These are phyloP conservation scores for Drosophila paramelanica DNA, from an alignment of 2,888 invertebrate species.

Conservation along the genomic window DNA sequence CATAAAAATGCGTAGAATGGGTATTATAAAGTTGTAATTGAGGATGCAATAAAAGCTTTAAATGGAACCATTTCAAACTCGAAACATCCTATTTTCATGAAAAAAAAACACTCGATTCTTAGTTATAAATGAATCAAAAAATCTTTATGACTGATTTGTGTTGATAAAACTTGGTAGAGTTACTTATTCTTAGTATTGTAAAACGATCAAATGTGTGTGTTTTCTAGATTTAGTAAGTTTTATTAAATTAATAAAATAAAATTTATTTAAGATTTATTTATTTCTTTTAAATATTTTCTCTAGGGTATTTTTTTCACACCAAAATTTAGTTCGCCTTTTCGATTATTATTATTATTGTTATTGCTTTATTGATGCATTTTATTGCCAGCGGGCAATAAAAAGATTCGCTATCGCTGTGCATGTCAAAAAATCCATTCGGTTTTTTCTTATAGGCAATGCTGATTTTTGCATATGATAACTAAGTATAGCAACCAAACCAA, in stretches of 20 bases:
- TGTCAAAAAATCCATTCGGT: constrained; percentile 52
- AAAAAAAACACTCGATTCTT: neutral
- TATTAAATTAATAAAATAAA: neutral
- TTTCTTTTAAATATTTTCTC: neutral
- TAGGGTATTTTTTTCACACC: constrained; percentile 35
- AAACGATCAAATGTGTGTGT: too few species aligned
- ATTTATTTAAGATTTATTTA: neutral
- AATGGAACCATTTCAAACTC: too few species aligned
- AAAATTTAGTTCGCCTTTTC: neutral
- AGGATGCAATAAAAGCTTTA: neutral
- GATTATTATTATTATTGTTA: constrained; percentile 45
- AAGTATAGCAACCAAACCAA: constrained; percentile 1
- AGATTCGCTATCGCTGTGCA: constrained; percentile 57
- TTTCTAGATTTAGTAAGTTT: too few species aligned
- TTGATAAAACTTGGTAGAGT: neutral
- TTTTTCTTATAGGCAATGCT: constrained; percentile 11
- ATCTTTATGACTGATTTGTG: too few species aligned
- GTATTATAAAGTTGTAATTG: constrained; percentile 4
- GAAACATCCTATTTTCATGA: too few species aligned
- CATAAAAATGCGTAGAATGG: neutral
- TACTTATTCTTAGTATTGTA: neutral
- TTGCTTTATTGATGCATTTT: constrained; percentile 67
- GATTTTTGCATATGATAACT: constrained; percentile 62
- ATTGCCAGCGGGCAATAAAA: constrained; percentile 53
- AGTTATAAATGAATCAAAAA: too few species aligned